These are phyloP conservation scores for Drosophila kuntzei DNA, from an alignment of 2,888 invertebrate species.

Conservation along the genomic window DNA sequence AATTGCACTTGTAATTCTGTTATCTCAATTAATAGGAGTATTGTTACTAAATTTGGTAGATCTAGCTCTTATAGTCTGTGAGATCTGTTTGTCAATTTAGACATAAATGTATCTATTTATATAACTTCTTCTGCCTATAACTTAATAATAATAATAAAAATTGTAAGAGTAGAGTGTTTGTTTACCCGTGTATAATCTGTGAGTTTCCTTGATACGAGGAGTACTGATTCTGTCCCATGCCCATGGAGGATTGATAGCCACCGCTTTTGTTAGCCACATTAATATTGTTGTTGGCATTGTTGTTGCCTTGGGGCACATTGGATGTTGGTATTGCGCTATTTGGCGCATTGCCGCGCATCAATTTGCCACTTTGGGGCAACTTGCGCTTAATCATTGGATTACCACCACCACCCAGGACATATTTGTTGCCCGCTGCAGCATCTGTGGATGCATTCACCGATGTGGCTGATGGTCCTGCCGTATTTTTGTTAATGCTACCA, in stretches of 20 bases:
- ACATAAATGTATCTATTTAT: too few relatives aligned
- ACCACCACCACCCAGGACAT: conserved; percentile 59
- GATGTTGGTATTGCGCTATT: conserved; percentile 46
- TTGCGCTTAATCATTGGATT: conserved; percentile 92
- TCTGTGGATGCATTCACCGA: conserved; percentile 61
- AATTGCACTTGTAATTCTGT: too few relatives aligned
- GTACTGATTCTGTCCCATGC: conserved; percentile 76
- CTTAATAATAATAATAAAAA: too few relatives aligned
- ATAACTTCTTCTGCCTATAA: too few relatives aligned
- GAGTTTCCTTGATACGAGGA: conserved; percentile 80
- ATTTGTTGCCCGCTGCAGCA: conserved; percentile 68
- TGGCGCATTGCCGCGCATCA: conserved; percentile 87
- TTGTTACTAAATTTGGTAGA: too few relatives aligned
- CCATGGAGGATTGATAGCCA: conserved; percentile 78
- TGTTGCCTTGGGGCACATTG: conserved; percentile 55
- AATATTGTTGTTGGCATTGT: conserved; percentile 23
- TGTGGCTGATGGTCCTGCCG: conserved; percentile 52
- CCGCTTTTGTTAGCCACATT: conserved; percentile 56
- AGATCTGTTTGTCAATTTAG: too few relatives aligned
- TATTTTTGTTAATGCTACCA: conserved; percentile 53
- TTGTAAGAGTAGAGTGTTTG: not conserved
- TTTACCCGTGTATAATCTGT: conserved; percentile 76
- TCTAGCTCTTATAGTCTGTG: too few relatives aligned
- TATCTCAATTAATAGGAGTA: too few relatives aligned
- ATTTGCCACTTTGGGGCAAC: conserved; percentile 86